These are phyloP conservation scores for Cetoscarus ocellatus DNA, from an alignment of 2,797 vertebrate genomes.

Conservation along the genomic window DNA sequence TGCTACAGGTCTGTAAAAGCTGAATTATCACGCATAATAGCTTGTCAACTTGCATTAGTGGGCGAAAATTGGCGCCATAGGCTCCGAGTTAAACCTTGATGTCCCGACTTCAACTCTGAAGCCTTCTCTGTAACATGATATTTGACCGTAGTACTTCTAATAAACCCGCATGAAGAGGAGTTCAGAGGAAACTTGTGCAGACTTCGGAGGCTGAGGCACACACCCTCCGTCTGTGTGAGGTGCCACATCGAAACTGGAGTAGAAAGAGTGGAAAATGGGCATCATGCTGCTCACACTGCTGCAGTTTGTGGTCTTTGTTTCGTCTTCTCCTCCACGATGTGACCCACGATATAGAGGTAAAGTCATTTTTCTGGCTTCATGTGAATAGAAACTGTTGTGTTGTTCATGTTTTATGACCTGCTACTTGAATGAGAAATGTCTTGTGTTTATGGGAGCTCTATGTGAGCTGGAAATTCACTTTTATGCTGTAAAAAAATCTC, in stretches of 20 bases:
- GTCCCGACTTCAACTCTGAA: constrained; percentile 32
- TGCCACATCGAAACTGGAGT: constrained; percentile 71
- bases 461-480: not conserved
- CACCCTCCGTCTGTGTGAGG: constrained; percentile 51
- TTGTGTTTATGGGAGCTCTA: not conserved
- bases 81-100: not conserved
- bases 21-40: not conserved
- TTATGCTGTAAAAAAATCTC: not conserved
- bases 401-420: constrained; percentile 21
- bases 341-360: constrained; percentile 86
- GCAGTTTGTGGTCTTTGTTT: constrained; percentile 61
- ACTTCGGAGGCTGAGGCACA: constrained; percentile 15
- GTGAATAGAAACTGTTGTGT: not conserved
- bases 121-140: constrained; percentile 75
- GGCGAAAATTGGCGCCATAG: not conserved
- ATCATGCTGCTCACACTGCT: constrained; percentile 70
- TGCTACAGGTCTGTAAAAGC: not conserved
- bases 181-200: constrained; percentile 44
- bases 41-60: not conserved
- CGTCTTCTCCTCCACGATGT: constrained; percentile 75
- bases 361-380: not conserved
- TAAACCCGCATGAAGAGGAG: constrained; percentile 48
- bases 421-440: not conserved
- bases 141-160: constrained; percentile 74
- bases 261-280: constrained; percentile 50